These are phyloP conservation scores for Aleadryas rufinucha DNA, from an alignment of 2,113 vertebrate genomes.

Conservation along the genomic window DNA sequence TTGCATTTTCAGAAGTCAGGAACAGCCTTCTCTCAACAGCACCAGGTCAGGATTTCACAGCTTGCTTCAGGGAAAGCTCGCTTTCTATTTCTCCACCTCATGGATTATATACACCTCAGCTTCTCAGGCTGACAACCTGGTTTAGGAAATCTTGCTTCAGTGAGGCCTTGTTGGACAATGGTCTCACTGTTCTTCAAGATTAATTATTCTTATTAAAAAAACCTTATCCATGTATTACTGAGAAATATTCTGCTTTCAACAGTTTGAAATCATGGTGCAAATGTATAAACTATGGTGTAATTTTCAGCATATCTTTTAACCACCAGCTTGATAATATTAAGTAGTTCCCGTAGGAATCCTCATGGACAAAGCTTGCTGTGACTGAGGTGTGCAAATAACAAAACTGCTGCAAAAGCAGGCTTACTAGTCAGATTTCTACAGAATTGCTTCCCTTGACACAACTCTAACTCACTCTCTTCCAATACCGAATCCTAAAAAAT, in stretches of 20 bases:
- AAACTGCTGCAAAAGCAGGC: not conserved
- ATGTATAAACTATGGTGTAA: not conserved
- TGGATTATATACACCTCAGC: not conserved
- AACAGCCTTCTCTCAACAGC: not conserved
- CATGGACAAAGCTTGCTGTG: not conserved
- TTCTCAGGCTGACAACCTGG: not conserved
- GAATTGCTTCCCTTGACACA: not conserved
- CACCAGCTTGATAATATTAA: not conserved
- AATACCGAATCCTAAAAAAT: not conserved
- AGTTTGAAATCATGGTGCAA: not conserved
- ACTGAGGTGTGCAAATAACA: not conserved
- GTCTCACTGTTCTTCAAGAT: not conserved
- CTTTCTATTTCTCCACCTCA: not conserved
- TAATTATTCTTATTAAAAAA: not conserved
- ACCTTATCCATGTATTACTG: not conserved
- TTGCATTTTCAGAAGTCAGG: not conserved
- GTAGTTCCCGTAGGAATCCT: not conserved
- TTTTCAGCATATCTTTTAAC: not conserved
- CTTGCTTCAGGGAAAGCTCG: not conserved
- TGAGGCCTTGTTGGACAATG: not conserved
- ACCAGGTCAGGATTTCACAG: not conserved
- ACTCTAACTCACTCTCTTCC: not conserved
- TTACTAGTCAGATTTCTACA: not conserved
- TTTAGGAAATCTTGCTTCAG: not conserved
- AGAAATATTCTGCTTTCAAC: not conserved